Conservation (phyloP, 1,140 invertebrate genomes). For the Aleiodes sp. region DNA sequence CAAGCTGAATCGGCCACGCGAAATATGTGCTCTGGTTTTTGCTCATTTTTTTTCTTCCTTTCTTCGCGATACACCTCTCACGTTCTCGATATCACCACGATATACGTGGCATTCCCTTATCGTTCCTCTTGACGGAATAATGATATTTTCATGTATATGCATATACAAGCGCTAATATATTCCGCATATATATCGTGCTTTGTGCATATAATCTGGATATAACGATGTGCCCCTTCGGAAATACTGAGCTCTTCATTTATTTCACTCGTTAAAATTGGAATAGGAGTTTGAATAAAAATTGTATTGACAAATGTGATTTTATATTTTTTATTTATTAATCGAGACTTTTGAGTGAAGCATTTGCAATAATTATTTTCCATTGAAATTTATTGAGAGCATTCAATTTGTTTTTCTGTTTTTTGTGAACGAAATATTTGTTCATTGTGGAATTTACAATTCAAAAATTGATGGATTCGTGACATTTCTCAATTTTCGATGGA, state of each 20-base stretch:
- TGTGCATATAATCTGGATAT: background rate
- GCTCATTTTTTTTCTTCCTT: constrained; percentile 4
- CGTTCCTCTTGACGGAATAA: constrained; percentile 18
- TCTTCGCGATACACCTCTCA: background rate
- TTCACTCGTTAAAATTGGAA: background rate
- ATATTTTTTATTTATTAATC: no score
- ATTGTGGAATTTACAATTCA: no score
- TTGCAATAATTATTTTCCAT: no score
- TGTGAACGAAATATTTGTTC: no score
- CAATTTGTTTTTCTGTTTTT: no score
- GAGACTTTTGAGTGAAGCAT: no score
- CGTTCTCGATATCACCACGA: constrained; percentile 1
- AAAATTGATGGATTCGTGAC: no score
- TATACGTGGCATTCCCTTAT: constrained; percentile 9
- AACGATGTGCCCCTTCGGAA: background rate
- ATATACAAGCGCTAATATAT: background rate
- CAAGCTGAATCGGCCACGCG: constrained; percentile 38
- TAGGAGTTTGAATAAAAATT: background rate
- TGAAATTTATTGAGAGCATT: no score
- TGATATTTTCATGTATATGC: constrained; percentile 21
- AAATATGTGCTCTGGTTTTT: constrained; percentile 24
- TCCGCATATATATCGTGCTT: background rate
- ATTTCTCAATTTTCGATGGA: no score
- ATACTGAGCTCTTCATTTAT: background rate
- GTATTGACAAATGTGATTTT: no score